phyloP scores from a whole-genome alignment of 2,797 vertebrate species.

The Cossypha dichroa region DNA sequence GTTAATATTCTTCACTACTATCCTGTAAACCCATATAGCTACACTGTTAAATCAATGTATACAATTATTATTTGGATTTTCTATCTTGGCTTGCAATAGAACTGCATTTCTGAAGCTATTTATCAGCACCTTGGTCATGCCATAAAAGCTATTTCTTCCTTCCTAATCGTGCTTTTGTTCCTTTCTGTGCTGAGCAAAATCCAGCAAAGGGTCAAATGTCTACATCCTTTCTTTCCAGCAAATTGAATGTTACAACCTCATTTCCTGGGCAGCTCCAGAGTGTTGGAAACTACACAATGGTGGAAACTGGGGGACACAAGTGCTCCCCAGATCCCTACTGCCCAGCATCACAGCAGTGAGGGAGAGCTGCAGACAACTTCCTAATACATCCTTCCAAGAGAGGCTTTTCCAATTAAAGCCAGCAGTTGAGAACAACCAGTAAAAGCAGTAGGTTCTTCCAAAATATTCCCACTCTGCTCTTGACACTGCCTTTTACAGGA shows the following conservation, averaged over 20 bases:
- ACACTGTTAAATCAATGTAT: slow-evolving; percentile 40
- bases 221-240: not conserved
- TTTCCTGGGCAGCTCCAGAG: not conserved
- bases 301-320: not conserved
- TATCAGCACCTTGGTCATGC: not conserved
- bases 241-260: not conserved
- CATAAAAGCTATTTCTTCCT: not conserved
- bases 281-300: not conserved
- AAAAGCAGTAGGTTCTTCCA: not conserved
- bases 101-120: not conserved
- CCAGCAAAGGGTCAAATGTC: not conserved
- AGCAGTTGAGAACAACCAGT: not conserved
- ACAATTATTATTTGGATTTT: slow-evolving; percentile 33
- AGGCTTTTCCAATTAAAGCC: not conserved
- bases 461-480: not conserved
- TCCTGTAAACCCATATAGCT: not conserved
- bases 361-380: not conserved
- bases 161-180: slow-evolving; percentile 7
- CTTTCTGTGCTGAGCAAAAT: not conserved
- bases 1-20: not conserved
- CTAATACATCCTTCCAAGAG: not conserved
- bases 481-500: not conserved
- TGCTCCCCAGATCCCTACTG: not conserved
- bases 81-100: not conserved
- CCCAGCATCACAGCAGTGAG: not conserved